Conservation (phyloP, 2,797 vertebrate genomes). For the Pseudomugil gertrudae region DNA sequence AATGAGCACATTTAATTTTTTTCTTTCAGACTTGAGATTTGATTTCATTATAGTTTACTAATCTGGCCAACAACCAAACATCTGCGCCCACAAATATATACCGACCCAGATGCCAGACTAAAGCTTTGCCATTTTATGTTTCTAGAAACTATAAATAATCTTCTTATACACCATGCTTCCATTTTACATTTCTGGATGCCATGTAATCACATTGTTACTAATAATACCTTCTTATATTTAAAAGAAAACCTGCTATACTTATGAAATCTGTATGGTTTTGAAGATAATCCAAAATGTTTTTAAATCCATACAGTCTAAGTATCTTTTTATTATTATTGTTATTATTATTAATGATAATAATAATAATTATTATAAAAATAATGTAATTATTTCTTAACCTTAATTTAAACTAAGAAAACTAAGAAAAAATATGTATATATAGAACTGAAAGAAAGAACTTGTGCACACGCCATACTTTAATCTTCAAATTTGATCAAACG, state of each 20-base stretch:
- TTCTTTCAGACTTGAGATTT: constrained; percentile 51
- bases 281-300: background rate
- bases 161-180: background rate
- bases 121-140: constrained; percentile 6
- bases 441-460: no score
- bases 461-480: background rate
- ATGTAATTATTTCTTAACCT: no score
- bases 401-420: no score
- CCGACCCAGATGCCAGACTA: background rate
- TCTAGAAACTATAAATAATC: constrained; percentile 4
- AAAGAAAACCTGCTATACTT: background rate
- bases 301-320: background rate
- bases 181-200: background rate
- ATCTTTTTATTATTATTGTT: no score
- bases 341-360: no score
- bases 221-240: background rate
- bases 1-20: constrained; percentile 64
- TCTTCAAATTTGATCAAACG: background rate
- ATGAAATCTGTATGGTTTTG: background rate
- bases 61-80: constrained; percentile 67
- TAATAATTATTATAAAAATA: no score
- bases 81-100: constrained; percentile 34
- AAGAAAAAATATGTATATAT: no score
- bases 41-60: constrained; percentile 64
- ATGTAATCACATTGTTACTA: background rate